Conservation (phyloP, 2,888 invertebrate genomes). For the Bombyx huttoni region DNA sequence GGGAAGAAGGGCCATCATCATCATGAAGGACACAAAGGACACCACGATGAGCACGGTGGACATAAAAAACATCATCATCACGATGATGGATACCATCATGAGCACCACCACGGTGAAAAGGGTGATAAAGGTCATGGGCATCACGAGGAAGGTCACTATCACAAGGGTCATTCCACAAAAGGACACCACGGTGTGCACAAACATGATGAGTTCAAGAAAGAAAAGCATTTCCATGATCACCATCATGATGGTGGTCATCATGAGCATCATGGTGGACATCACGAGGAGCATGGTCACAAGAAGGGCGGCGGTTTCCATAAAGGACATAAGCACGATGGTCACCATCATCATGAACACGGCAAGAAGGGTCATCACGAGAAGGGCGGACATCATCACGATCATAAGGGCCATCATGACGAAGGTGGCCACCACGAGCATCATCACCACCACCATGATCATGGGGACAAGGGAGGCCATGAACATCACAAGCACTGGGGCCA, state of each 20-base stretch:
- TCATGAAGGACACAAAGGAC: conserved; percentile 75
- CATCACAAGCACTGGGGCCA: conserved; percentile 86
- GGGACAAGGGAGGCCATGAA: conserved; percentile 86
- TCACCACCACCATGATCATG: conserved; percentile 81
- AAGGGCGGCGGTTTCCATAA: conserved; percentile 86
- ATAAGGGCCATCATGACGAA: conserved; percentile 84
- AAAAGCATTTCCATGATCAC: conserved; percentile 89
- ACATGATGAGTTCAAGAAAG: conserved; percentile 87
- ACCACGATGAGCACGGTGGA: conserved; percentile 75
- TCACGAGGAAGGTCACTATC: conserved; percentile 77
- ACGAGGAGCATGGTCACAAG: conserved; percentile 84
- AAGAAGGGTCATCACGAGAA: conserved; percentile 87
- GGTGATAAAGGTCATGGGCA: conserved; percentile 74
- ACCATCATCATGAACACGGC: conserved; percentile 84
- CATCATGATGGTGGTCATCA: conserved; percentile 86
- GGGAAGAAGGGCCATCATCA: conserved; percentile 83
- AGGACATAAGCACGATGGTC: conserved; percentile 83
- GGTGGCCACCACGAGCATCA: conserved; percentile 85
- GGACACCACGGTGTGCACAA: conserved; percentile 90
- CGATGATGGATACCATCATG: conserved; percentile 76
- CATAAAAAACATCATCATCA: conserved; percentile 78
- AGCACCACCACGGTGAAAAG: conserved; percentile 77
- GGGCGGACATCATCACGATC: conserved; percentile 84
- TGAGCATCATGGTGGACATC: conserved; percentile 83
- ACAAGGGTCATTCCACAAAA: conserved; percentile 88